Conservation (phyloP, 2,113 vertebrate species). For the Amazona guildingii region DNA sequence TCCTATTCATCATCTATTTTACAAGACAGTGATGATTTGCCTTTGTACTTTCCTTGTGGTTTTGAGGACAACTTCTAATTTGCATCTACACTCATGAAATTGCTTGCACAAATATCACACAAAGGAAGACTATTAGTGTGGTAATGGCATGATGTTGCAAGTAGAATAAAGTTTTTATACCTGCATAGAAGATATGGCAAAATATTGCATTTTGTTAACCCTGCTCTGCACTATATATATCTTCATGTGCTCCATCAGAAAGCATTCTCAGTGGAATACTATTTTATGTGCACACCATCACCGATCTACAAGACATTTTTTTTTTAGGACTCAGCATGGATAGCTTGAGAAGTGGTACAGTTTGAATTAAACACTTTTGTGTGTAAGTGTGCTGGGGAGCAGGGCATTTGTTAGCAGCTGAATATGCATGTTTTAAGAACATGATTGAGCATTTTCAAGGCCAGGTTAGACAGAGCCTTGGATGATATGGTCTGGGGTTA, state of each 20-base stretch:
- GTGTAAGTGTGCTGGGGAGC: neutral
- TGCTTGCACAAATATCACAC: neutral
- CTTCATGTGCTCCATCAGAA: neutral
- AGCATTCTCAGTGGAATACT: neutral
- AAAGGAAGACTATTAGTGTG: neutral
- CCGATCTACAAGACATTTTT: neutral
- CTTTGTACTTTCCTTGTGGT: neutral
- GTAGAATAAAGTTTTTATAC: neutral
- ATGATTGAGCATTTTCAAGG: neutral
- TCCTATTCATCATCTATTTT: neutral
- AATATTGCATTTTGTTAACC: accelerated
- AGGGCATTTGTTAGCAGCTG: neutral
- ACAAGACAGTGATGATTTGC: neutral
- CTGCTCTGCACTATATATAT: neutral
- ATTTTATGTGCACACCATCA: neutral
- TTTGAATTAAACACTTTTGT: neutral
- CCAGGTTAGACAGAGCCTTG: too few relatives aligned
- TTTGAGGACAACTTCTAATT: neutral
- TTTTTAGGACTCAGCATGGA: accelerated
- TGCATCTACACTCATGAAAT: neutral
- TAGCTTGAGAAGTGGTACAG: neutral
- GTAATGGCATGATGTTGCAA: neutral
- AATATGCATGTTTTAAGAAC: neutral
- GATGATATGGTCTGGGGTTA: too few relatives aligned
- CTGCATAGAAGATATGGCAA: neutral